Evolutionary conservation across 2,113 vertebrate species (phyloP).

Genomic region (Tringa solitaria): DNA sequence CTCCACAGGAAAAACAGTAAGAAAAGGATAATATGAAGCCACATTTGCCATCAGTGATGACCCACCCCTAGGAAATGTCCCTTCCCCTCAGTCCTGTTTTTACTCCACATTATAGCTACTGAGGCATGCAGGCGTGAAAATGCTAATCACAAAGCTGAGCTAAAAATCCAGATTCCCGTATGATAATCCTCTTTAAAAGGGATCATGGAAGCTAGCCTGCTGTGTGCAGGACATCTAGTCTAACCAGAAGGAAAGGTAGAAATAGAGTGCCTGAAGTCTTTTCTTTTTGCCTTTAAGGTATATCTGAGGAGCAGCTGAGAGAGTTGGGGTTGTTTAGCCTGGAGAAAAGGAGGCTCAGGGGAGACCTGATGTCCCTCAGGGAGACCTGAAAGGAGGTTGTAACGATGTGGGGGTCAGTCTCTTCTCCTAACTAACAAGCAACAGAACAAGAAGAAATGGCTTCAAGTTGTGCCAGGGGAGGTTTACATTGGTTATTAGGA

Average conservation of each 20-base stretch:
- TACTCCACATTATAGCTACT: rapidly evolving
- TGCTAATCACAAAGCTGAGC: neutral
- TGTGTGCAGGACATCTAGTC: neutral
- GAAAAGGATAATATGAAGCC: neutral
- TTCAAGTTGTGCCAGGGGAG: neutral
- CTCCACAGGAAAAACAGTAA: neutral
- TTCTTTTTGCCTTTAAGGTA: neutral
- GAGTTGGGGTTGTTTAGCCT: neutral
- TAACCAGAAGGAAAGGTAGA: neutral
- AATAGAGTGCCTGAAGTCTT: neutral
- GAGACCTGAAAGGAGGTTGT: neutral
- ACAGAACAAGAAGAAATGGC: neutral
- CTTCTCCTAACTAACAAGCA: neutral
- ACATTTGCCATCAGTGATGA: neutral
- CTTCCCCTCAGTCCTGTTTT: neutral
- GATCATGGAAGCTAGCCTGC: neutral
- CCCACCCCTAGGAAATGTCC: neutral
- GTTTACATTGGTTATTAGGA: neutral
- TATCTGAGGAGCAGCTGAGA: neutral
- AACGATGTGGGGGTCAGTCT: neutral
- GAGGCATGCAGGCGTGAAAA: neutral
- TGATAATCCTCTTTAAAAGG: neutral
- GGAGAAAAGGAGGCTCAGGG: neutral
- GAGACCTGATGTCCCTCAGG: neutral
- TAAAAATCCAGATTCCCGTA: neutral